phyloP scores from a whole-genome alignment of 2,113 vertebrate genomes.

The Caranx melampygus region DNA sequence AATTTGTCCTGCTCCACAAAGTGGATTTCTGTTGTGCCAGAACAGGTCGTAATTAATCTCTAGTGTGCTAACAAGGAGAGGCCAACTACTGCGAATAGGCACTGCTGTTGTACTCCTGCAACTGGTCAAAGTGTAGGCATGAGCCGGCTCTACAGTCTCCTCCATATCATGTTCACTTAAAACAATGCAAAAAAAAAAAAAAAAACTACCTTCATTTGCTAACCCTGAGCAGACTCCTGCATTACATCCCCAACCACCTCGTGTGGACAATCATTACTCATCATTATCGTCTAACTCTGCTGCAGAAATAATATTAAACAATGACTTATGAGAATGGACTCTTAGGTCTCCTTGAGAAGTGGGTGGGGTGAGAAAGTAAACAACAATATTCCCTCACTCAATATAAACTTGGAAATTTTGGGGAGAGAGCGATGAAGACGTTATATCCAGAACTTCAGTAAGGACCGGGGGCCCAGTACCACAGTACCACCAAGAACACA shows the following conservation, averaged over 20 bases:
- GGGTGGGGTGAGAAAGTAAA: rapidly evolving
- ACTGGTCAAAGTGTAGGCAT: constrained; percentile 31
- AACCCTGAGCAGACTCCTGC: neutral
- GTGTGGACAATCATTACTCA: neutral
- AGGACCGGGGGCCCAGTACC: neutral
- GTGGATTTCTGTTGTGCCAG: constrained; percentile 68
- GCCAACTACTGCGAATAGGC: constrained; percentile 49
- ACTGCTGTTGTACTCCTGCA: constrained; percentile 22
- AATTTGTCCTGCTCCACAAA: constrained; percentile 69
- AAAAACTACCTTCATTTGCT: constrained; percentile 2
- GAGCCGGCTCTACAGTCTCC: neutral
- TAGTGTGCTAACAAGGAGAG: constrained; percentile 67
- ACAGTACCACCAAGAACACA: neutral
- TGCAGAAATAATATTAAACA: neutral
- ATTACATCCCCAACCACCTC: constrained; percentile 4
- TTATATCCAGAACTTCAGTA: neutral
- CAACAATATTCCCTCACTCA: neutral
- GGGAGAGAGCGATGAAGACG: neutral
- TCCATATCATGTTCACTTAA: neutral
- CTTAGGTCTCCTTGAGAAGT: neutral
- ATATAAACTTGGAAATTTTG: neutral
- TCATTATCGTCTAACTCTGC: constrained; percentile 5
- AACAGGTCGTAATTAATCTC: constrained; percentile 79
- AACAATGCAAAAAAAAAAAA: neutral
- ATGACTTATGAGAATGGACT: neutral